Evolutionary conservation across 2,113 vertebrate species (phyloP), one percentile per base, ranked within the genome.

Genomic region (Xiphophorus couchianus): DNA sequence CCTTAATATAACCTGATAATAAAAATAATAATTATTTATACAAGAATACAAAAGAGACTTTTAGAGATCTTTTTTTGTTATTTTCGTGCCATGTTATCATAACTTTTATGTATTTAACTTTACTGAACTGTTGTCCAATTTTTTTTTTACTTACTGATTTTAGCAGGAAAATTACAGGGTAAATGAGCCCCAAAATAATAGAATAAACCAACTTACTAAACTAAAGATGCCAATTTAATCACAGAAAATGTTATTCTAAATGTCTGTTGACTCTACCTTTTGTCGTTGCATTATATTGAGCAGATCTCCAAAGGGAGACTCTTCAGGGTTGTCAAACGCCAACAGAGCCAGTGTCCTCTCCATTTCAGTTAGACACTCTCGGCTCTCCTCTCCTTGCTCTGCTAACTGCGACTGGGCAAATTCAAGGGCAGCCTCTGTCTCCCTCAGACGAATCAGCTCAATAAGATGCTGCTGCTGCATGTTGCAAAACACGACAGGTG

Each of bases 251-350:
- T 27, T 6, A 11, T 15, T 70, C 42, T 54, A 22, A 28, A 73
- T 37, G 28, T n/a, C 9, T 33, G 58, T 58, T 66, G 5, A 76
- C 3, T 30, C 70, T 92, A 98, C 97, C 96, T 99, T 99, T 93
- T 99, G 98, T 79, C 98, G 93, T 86, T 99, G 98, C 97, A 99
- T 97, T 96, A 96, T 98, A 88, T 98, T 97, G 7, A 99, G 97
- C 78, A 99, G 93, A 90, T 99, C 98, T 78, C 98, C 98, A 54
- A 99, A 99, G 2, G 98, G 98, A 0, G 97, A 99, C 63, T 99
- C 97, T 74, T 99, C 98, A 0, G 98, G 98, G 89, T 97, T 98
- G 88, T 99, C 97, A 9, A 99, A 99, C 25, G 98, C 98, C 81
- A 99, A 92, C 88, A 99, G 89, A 17, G 98, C 98, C 89, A 99